These are phyloP conservation scores for Desmodus rotundus DNA, from an alignment of 2,113 vertebrate species.

Conservation along the genomic window DNA sequence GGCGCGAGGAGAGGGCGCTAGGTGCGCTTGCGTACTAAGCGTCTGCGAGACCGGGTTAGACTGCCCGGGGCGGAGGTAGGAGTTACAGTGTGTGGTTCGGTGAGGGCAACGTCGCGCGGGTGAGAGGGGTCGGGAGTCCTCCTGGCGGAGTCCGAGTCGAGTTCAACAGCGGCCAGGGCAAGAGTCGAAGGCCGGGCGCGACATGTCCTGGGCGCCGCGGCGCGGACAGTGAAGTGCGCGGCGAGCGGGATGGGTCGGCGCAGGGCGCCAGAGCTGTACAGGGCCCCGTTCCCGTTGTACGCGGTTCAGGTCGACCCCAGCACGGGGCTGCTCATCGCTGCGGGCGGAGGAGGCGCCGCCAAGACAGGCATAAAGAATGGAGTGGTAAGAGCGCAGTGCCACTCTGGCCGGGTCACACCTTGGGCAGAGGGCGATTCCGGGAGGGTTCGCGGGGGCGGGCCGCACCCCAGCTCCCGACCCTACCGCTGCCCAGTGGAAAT, in stretches of 20 bases:
- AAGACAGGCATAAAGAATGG: slow-evolving; percentile 95
- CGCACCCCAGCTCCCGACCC: background rate
- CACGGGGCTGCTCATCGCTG: slow-evolving; percentile 86
- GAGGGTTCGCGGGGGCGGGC: background rate
- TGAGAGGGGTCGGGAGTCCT: background rate
- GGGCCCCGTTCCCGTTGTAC: slow-evolving; percentile 95
- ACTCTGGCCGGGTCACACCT: background rate
- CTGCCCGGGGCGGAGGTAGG: accelerated
- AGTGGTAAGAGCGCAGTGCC: slow-evolving; percentile 81
- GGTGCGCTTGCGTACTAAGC: slow-evolving; percentile 46
- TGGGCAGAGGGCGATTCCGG: background rate
- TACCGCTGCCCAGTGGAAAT: background rate
- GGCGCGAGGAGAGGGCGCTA: background rate
- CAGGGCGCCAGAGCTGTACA: slow-evolving; percentile 88
- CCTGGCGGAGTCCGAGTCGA: background rate
- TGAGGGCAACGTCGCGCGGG: background rate
- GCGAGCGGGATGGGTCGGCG: slow-evolving; percentile 82
- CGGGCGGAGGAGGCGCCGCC: slow-evolving; percentile 92
- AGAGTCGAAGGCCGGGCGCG: background rate
- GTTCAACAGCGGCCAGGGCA: background rate
- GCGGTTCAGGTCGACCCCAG: slow-evolving; percentile 86
- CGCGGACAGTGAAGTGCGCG: slow-evolving; percentile 31
- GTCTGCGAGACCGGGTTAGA: accelerated
- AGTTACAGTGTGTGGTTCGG: accelerated
- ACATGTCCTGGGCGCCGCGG: slow-evolving; percentile 17